A percentile compares a stretch with the other conserved stretches of the same genome.
phyloP scores from a whole-genome alignment of 2,888 invertebrate genomes.

The Agelastica alni region DNA sequence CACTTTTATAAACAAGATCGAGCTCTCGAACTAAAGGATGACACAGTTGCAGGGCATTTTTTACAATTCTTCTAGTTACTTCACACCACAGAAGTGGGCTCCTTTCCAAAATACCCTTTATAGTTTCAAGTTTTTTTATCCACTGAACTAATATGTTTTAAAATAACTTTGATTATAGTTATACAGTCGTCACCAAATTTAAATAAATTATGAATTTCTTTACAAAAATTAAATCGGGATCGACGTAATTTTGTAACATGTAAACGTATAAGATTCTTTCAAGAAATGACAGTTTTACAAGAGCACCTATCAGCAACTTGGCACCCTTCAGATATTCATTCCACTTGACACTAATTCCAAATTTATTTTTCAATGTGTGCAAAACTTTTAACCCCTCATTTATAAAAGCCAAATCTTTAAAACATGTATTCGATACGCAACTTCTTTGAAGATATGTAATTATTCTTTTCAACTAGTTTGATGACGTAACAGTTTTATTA shows the following conservation, averaged over 20 bases:
- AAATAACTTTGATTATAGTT: slow-evolving; percentile 38
- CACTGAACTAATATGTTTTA: slow-evolving; percentile 43
- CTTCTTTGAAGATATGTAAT: too few species aligned
- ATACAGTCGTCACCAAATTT: slow-evolving; percentile 45
- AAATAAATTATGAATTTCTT: slow-evolving; percentile 53
- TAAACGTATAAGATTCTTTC: slow-evolving; percentile 53
- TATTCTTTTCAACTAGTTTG: too few species aligned
- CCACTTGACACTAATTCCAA: too few species aligned
- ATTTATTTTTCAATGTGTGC: too few species aligned
- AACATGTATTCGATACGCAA: too few species aligned
- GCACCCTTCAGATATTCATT: slow-evolving; percentile 42
- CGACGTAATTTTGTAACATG: slow-evolving; percentile 53
- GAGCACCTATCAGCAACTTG: slow-evolving; percentile 38
- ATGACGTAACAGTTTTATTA: too few species aligned
- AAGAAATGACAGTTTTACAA: slow-evolving; percentile 46
- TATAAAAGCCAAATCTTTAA: too few species aligned
- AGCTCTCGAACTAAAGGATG: slow-evolving; percentile 53
- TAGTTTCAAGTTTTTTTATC: slow-evolving; percentile 42
- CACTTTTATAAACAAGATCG: slow-evolving; percentile 50
- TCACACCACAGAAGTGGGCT: slow-evolving; percentile 47
- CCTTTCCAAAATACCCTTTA: slow-evolving; percentile 40
- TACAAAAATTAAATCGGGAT: slow-evolving; percentile 55
- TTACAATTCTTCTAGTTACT: slow-evolving; percentile 43
- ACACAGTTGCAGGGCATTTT: slow-evolving; percentile 38
- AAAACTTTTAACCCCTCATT: too few species aligned